Evolutionary conservation across 2,888 invertebrate species (phyloP).

Genomic region (Nemotelus nigrinus): DNA sequence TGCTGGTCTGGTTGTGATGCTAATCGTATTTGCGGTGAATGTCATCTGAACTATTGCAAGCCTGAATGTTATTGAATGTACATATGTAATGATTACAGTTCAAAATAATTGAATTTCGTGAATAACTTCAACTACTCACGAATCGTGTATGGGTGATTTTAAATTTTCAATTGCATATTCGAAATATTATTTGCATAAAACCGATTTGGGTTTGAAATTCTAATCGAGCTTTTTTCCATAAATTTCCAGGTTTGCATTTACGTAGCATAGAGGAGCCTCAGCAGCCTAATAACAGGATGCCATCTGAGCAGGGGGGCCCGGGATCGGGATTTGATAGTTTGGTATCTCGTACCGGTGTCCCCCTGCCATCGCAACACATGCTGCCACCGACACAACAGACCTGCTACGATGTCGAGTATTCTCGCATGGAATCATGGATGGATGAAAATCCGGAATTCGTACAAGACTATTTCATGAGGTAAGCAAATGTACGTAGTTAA

Average conservation of each 20-base stretch:
- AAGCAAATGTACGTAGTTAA: conserved; percentile 54
- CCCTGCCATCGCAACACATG: conserved; percentile 60
- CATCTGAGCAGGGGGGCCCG: conserved; percentile 73
- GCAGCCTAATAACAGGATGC: conserved; percentile 66
- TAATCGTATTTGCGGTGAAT: not conserved
- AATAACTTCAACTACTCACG: not conserved
- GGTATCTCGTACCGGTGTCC: conserved; percentile 66
- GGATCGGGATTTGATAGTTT: conserved; percentile 71
- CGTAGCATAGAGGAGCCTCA: conserved; percentile 86
- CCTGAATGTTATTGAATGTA: not conserved
- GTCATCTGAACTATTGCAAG: not conserved
- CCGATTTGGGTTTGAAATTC: not conserved
- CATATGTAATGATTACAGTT: not conserved
- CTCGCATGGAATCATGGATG: conserved; percentile 93
- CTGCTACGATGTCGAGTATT: conserved; percentile 85
- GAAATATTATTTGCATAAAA: not conserved
- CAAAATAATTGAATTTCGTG: not conserved
- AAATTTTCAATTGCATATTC: not conserved
- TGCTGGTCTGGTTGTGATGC: too few species aligned
- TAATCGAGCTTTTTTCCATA: conserved; percentile 53
- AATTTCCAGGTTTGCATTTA: conserved; percentile 81
- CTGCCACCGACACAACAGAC: conserved; percentile 61
- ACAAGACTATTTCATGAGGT: conserved; percentile 94
- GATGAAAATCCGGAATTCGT: conserved; percentile 97
- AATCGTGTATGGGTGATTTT: not conserved